phyloP scores from a whole-genome alignment of 2,113 vertebrate species.

The Xyrauchen texanus region DNA sequence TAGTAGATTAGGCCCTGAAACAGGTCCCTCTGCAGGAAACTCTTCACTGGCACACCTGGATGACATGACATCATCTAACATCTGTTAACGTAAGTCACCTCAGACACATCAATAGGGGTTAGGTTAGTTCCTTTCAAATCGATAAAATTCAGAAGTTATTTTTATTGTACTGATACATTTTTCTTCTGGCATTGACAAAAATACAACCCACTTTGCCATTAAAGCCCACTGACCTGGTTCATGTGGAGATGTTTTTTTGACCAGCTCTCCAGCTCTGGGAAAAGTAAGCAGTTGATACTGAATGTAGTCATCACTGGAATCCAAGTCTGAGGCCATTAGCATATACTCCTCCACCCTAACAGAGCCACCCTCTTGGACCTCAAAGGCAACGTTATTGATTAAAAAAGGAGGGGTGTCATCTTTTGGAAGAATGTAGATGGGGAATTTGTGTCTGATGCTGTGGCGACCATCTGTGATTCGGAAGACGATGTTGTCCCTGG shows the following conservation, averaged over 20 bases:
- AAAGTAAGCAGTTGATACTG: conserved; percentile 58
- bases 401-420: conserved; percentile 73
- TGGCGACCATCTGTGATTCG: conserved; percentile 75
- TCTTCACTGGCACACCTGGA: conserved; percentile 62
- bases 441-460: conserved; percentile 72
- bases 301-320: conserved; percentile 74
- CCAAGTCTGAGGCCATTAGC: conserved; percentile 70
- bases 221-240: conserved; percentile 58
- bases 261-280: conserved; percentile 59
- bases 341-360: conserved; percentile 59
- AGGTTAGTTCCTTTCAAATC: no score
- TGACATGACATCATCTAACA: background rate
- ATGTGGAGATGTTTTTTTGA: conserved; percentile 60
- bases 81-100: no score
- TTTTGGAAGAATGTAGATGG: conserved; percentile 71
- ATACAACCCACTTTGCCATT: background rate
- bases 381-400: conserved; percentile 69
- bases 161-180: no score
- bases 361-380: conserved; percentile 67
- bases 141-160: no score
- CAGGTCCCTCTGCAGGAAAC: conserved; percentile 75
- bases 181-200: background rate
- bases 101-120: no score
- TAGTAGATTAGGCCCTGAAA: conserved; percentile 74
- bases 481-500: conserved; percentile 70